A percentile compares a stretch with the other conserved stretches of the same genome.
phyloP scores from a whole-genome alignment of 2,888 invertebrate genomes.

The Autographa gamma region DNA sequence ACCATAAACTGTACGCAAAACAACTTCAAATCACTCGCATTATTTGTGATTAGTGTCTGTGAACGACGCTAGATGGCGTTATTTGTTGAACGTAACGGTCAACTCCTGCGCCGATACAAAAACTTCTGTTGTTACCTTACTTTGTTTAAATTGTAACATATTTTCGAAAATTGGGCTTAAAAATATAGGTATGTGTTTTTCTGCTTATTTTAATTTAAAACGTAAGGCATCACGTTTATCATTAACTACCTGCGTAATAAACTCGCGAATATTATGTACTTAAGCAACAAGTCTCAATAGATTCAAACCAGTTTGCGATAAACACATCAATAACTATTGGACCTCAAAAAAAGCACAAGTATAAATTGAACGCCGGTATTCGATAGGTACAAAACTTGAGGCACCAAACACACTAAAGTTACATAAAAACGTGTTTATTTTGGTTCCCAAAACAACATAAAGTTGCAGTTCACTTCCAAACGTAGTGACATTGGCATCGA shows the following conservation, averaged over 20 bases:
- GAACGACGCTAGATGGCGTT: neutral
- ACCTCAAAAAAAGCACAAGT: neutral
- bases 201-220: too few species aligned
- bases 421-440: conserved; percentile 12
- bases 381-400: neutral
- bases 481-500: neutral
- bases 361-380: too few species aligned
- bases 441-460: conserved; percentile 10
- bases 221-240: neutral
- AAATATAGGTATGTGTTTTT: too few species aligned
- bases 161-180: too few species aligned
- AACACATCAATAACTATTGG: neutral
- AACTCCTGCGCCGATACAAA: neutral
- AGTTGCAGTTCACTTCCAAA: conserved; percentile 11
- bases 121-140: neutral
- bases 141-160: too few species aligned
- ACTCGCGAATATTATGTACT: neutral
- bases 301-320: neutral
- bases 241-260: neutral
- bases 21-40: conserved; percentile 7
- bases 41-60: neutral
- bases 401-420: neutral
- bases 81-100: neutral
- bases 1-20: conserved; percentile 26
- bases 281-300: neutral